phyloP scores from a whole-genome alignment of 1,140 invertebrate species.

The Hypsibius dujardini region DNA sequence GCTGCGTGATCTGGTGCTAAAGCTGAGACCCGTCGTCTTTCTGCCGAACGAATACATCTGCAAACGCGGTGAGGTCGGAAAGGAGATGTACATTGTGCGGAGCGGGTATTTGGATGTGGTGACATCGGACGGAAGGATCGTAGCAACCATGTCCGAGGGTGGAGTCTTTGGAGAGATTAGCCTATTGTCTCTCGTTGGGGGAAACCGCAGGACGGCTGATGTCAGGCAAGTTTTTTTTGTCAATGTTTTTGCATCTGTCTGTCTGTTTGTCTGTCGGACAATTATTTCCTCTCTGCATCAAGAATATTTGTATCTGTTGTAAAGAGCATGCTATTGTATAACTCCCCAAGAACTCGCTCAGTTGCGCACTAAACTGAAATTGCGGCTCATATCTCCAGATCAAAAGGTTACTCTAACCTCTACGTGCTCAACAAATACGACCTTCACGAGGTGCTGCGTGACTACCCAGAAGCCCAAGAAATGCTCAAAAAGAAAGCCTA shows the following conservation, averaged over 20 bases:
- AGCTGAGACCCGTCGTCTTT: constrained; percentile 65
- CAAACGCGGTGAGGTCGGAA: not conserved
- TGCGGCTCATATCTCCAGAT: too few species aligned
- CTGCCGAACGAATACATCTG: constrained; percentile 31
- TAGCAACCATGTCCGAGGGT: not conserved
- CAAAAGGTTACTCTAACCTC: constrained; percentile 72
- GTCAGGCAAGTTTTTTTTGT: too few species aligned
- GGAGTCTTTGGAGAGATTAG: constrained; percentile 17
- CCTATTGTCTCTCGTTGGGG: not conserved
- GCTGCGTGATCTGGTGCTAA: constrained; percentile 69
- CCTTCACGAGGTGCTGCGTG: constrained; percentile 62
- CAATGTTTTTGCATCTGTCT: too few species aligned
- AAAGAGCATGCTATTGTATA: too few species aligned
- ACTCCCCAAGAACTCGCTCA: too few species aligned
- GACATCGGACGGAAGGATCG: not conserved
- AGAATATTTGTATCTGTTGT: too few species aligned
- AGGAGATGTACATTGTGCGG: constrained; percentile 14
- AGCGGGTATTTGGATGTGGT: not conserved
- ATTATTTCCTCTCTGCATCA: too few species aligned
- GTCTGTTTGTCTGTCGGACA: too few species aligned
- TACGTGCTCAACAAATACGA: constrained; percentile 75
- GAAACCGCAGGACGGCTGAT: constrained; percentile 4
- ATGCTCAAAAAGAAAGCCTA: constrained; percentile 59
- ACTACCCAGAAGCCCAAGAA: constrained; percentile 74
- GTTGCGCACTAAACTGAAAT: too few species aligned